Conservation (phyloP, 2,888 invertebrate species). For the Pristionchus mayeri region DNA sequence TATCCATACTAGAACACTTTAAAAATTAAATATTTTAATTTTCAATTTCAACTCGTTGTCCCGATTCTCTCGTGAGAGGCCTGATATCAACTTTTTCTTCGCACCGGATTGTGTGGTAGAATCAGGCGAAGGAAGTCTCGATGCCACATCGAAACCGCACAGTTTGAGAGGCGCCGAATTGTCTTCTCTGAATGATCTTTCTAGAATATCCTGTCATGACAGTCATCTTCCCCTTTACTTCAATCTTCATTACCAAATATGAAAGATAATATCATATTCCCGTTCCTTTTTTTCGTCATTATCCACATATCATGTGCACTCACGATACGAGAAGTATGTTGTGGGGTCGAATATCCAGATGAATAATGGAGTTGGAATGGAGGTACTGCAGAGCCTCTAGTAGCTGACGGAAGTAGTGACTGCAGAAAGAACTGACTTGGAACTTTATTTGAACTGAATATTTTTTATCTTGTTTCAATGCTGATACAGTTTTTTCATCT, state of each 20-base stretch:
- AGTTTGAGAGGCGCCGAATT: slow-evolving; percentile 98
- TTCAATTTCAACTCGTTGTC: too few relatives aligned
- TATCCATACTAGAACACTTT: too few relatives aligned
- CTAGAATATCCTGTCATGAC: too few relatives aligned
- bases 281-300: neutral
- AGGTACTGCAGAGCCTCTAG: slow-evolving; percentile 96
- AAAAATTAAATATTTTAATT: neutral
- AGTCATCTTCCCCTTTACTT: neutral
- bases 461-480: too few relatives aligned
- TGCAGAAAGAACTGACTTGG: slow-evolving; percentile 80
- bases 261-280: neutral
- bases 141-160: slow-evolving; percentile 96
- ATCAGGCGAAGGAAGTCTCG: slow-evolving; percentile 84
- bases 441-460: too few relatives aligned
- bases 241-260: neutral
- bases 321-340: slow-evolving; percentile 90
- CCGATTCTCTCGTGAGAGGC: too few relatives aligned
- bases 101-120: neutral
- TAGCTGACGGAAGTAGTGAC: slow-evolving; percentile 98
- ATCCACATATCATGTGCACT: slow-evolving; percentile 3
- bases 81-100: too few relatives aligned
- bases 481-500: too few relatives aligned
- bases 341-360: slow-evolving; percentile 96
- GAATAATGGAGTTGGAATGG: slow-evolving; percentile 97
- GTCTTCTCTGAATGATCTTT: slow-evolving; percentile 86